A percentile compares a stretch with the other conserved stretches of the same genome.
Conservation (phyloP, 2,888 invertebrate genomes). For the Camponotus fellah region DNA sequence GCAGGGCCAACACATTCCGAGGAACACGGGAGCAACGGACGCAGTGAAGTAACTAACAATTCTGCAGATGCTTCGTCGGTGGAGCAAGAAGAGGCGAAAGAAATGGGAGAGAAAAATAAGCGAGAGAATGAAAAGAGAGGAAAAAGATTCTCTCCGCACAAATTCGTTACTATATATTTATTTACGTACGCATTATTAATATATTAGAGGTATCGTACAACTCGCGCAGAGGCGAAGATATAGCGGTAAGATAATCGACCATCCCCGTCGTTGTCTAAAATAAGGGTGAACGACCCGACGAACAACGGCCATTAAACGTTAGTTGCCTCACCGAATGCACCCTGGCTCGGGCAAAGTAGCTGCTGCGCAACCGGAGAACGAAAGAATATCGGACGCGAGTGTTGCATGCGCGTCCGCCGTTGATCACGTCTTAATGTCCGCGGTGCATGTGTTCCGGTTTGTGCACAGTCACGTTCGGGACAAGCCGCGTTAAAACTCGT, state of each 20-base stretch:
- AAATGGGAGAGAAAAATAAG: background rate
- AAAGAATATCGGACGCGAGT: conserved; percentile 47
- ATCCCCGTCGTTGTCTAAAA: background rate
- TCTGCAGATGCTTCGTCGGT: background rate
- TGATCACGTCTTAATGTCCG: conserved; percentile 71
- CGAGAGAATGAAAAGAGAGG: background rate
- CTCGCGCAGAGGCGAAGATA: background rate
- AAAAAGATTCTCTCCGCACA: background rate
- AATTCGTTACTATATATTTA: background rate
- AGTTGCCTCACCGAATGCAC: background rate
- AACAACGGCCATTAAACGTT: conserved; percentile 9
- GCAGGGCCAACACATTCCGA: conserved; percentile 11
- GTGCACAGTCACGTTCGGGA: conserved; percentile 61
- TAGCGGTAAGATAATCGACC: background rate
- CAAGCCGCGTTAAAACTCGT: conserved; percentile 65
- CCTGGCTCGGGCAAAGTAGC: conserved; percentile 11
- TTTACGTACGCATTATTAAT: background rate
- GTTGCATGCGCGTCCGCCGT: conserved; percentile 53
- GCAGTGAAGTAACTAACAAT: conserved; percentile 13
- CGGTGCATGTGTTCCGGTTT: conserved; percentile 35
- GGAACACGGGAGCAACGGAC: background rate
- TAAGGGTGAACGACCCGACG: background rate
- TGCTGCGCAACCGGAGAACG: conserved; percentile 7
- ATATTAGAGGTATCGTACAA: background rate
- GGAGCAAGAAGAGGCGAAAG: background rate